Conservation (phyloP, 2,888 invertebrate species). For the Frankliniella intonsa region DNA sequence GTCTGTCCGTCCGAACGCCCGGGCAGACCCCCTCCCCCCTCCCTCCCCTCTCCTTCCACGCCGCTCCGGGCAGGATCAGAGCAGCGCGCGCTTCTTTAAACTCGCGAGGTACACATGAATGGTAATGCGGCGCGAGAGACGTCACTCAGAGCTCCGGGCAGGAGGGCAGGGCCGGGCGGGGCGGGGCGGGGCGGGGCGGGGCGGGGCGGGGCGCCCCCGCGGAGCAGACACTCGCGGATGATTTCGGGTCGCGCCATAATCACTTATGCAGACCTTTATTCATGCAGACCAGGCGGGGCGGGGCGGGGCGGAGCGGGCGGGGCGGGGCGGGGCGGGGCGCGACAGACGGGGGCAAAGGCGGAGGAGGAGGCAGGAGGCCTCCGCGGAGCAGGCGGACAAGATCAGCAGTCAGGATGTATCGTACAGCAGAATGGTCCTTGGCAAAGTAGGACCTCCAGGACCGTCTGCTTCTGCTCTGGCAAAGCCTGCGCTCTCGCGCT, state of each 20-base stretch:
- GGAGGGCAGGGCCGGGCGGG: background rate
- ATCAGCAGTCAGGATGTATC: too few relatives aligned
- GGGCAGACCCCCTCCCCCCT: background rate
- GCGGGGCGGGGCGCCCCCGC: background rate
- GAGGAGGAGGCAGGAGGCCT: too few relatives aligned
- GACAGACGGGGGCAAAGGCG: too few relatives aligned
- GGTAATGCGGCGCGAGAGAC: background rate
- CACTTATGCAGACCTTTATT: conserved; percentile 9
- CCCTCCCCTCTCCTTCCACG: background rate
- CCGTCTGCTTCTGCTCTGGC: too few relatives aligned
- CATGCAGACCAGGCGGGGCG: conserved; percentile 2
- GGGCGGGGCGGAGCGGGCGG: background rate
- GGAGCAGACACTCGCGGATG: background rate
- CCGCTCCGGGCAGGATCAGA: background rate
- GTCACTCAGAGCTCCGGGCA: background rate
- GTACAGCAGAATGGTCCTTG: too few relatives aligned
- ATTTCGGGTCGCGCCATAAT: background rate
- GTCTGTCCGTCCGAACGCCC: too few relatives aligned
- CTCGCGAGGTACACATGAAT: conserved; percentile 22
- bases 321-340: background rate
- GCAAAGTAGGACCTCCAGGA: too few relatives aligned
- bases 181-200: background rate
- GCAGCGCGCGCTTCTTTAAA: conserved; percentile 11
- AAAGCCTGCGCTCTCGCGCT: too few relatives aligned
- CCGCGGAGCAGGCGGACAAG: too few relatives aligned